These are phyloP conservation scores for Smittia sp. DNA, from an alignment of 2,888 invertebrate genomes.

Conservation along the genomic window DNA sequence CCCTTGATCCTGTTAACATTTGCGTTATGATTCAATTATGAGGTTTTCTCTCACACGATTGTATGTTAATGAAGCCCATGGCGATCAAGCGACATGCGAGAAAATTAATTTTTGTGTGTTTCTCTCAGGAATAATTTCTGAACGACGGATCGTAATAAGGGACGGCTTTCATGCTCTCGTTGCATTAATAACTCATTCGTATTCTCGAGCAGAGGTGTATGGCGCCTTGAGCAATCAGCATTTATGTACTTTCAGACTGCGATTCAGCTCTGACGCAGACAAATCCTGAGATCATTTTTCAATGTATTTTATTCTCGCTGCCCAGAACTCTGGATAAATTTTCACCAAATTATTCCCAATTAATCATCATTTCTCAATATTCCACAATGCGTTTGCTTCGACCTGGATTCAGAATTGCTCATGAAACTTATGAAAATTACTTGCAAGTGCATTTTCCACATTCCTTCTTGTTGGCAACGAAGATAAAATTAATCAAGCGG, in stretches of 20 bases:
- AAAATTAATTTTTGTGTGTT: slow-evolving; percentile 8
- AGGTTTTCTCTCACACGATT: neutral
- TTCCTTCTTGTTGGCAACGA: no score
- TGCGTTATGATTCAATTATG: no score
- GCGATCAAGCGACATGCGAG: neutral
- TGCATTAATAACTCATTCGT: slow-evolving; percentile 7
- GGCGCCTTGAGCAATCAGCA: neutral
- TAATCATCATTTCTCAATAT: slow-evolving; percentile 23
- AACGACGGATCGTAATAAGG: no score
- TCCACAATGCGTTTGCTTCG: neutral
- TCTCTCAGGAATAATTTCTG: neutral
- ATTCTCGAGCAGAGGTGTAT: slow-evolving; percentile 1
- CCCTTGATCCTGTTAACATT: no score
- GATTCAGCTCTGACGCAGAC: no score
- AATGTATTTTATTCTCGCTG: no score
- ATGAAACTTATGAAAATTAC: no score
- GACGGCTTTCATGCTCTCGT: neutral
- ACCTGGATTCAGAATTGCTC: neutral
- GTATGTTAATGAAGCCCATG: slow-evolving; percentile 12
- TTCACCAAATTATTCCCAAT: slow-evolving; percentile 26
- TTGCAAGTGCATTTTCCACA: no score
- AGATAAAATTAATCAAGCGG: no score
- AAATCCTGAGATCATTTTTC: neutral
- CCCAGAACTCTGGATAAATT: neutral
- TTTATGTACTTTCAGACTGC: no score